Evolutionary conservation across 2,888 invertebrate species (phyloP), one percentile per base, ranked within the genome.

Genomic region (Dicranocentrus wangi): DNA sequence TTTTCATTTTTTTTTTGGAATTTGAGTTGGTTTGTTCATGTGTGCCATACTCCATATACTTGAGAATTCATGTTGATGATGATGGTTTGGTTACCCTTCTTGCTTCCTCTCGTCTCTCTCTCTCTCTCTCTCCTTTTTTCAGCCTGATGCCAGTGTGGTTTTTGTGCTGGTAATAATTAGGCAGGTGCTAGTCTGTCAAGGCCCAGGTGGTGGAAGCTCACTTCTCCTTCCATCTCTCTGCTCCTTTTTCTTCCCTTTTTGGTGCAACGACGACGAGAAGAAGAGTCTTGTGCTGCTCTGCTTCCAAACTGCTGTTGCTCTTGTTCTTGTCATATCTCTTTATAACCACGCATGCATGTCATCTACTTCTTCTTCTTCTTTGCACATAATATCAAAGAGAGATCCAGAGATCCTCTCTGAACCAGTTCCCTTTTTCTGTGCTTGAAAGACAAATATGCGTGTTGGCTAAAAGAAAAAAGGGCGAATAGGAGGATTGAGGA

Each of bases 11-110:
- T n/a, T n/a, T n/a, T 71, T 71, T 75, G 73, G 80, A 80, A 80
- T 80, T 80, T 82, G 82, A 82, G 82, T 75, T 81, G 81, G 82
- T 82, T 82, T 83, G 70, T 76, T 72, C 75, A 72, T 47, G 55
- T 77, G 75, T 82, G 60, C 72, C 80, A 75, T 76, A 73, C 73
- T 76, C 77, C 71, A 71, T 66, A 51, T 69, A 75, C 65, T 82
- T 70, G 51, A 73, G n/a, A n/a, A n/a, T 32, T 32, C 32, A 32
- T 32, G n/a, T n/a, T n/a, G n/a, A n/a, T n/a, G n/a, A n/a, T n/a
- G n/a, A n/a, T n/a, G n/a, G n/a, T n/a, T n/a, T 68, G 73, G 70
- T 81, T 82, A 78, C 81, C 72, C 76, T 81, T n/a, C n/a, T 32
- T 60, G 75, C 69, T 78, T 83, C 71, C 71, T 63, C 75, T 39